phyloP scores from a whole-genome alignment of 2,888 invertebrate species.

The Mycogona germanica region DNA sequence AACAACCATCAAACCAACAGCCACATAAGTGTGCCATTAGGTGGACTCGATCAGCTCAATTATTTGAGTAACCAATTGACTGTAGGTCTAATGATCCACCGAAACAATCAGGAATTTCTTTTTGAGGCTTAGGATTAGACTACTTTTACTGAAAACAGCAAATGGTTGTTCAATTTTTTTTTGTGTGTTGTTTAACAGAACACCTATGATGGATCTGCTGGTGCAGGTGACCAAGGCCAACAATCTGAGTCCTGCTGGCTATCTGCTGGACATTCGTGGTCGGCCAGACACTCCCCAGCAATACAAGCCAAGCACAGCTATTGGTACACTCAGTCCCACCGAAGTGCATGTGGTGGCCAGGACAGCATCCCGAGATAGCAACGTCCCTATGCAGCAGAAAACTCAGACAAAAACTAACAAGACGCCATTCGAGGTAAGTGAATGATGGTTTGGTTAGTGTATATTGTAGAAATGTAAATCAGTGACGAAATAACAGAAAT shows the following conservation, averaged over 20 bases:
- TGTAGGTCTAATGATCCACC: too few relatives aligned
- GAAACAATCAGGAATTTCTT: too few relatives aligned
- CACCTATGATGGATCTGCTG: constrained; percentile 64
- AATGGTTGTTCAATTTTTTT: constrained; percentile 12
- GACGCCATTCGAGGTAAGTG: constrained; percentile 46
- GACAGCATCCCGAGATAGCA: constrained; percentile 28
- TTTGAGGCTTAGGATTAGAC: too few relatives aligned
- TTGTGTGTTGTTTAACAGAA: too few relatives aligned
- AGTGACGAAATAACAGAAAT: not conserved
- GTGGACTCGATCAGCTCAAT: too few relatives aligned
- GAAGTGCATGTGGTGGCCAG: constrained; percentile 41
- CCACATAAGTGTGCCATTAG: too few relatives aligned
- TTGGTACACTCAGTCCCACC: constrained; percentile 44
- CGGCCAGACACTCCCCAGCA: constrained; percentile 41
- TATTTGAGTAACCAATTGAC: too few relatives aligned
- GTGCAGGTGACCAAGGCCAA: constrained; percentile 55
- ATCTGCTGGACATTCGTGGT: constrained; percentile 48
- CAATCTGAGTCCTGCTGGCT: constrained; percentile 51
- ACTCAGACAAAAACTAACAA: constrained; percentile 29
- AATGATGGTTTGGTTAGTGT: too few relatives aligned
- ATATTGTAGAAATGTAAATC: too few relatives aligned
- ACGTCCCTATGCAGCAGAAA: constrained; percentile 21
- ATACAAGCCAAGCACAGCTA: constrained; percentile 60
- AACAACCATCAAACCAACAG: too few relatives aligned
- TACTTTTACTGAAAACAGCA: too few relatives aligned